phyloP scores from a whole-genome alignment of 2,113 vertebrate genomes.

The Recurvirostra avosetta region DNA sequence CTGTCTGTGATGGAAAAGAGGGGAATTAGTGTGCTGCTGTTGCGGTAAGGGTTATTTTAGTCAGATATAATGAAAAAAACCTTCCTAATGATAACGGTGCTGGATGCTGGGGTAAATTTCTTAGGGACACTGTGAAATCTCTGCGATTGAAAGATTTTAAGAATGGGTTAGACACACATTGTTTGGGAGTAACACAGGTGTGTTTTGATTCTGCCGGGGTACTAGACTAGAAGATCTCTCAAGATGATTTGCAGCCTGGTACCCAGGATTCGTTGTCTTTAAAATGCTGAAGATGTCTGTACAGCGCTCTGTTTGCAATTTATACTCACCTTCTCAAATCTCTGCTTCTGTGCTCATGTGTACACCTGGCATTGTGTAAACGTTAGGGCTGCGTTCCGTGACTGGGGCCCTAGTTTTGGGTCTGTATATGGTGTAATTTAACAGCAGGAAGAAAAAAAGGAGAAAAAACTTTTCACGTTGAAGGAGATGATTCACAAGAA shows the following conservation, averaged over 20 bases:
- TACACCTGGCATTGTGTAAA: not conserved
- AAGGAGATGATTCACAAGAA: not conserved
- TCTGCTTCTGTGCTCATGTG: not conserved
- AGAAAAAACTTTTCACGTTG: not conserved
- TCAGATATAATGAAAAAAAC: not conserved
- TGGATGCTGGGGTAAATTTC: not conserved
- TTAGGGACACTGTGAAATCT: not conserved
- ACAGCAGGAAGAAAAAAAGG: not conserved
- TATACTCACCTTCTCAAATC: not conserved
- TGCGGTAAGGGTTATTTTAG: not conserved
- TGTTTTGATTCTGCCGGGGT: not conserved
- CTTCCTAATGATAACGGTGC: not conserved
- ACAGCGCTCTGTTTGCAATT: not conserved
- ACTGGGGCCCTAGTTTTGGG: not conserved
- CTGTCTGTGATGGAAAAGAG: not conserved
- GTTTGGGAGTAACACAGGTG: not conserved
- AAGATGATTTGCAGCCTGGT: not conserved
- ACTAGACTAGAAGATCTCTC: not conserved
- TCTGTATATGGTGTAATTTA: not conserved
- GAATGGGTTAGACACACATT: not conserved
- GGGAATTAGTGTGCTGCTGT: not conserved
- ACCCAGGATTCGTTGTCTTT: not conserved
- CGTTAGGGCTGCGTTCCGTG: not conserved
- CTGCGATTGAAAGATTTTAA: not conserved
- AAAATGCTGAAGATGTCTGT: not conserved